A percentile compares a stretch with the other conserved stretches of the same genome.
Evolutionary conservation across 2,888 invertebrate species (phyloP).

Genomic region (Cinara cedri): DNA sequence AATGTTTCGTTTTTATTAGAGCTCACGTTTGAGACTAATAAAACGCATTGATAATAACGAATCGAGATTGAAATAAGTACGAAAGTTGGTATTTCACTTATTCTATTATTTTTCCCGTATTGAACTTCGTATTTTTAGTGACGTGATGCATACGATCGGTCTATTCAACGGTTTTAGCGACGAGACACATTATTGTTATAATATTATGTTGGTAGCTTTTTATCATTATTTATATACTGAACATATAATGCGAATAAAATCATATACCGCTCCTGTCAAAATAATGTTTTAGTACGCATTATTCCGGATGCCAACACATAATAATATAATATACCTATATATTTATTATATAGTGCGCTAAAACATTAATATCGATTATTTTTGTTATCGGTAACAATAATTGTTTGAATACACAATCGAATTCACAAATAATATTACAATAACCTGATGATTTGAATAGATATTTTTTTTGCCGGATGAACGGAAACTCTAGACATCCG

Average conservation of each 20-base stretch:
- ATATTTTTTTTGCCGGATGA: no score
- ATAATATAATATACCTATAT: no score
- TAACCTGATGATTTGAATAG: no score
- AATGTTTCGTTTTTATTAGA: no score
- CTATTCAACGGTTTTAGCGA: background rate
- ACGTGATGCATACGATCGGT: background rate
- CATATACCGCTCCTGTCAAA: background rate
- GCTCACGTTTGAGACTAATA: no score
- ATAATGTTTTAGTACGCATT: background rate
- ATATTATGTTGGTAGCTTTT: background rate
- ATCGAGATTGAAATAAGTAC: no score
- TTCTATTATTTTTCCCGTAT: background rate
- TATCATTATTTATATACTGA: background rate
- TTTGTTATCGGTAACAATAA: background rate
- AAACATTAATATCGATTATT: constrained; percentile 30
- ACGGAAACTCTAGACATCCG: no score
- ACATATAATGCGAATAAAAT: background rate
- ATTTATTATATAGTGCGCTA: no score
- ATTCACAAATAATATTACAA: background rate
- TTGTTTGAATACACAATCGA: background rate
- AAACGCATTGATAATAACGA: no score
- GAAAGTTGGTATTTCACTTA: no score
- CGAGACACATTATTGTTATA: no score
- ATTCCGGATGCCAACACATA: background rate
- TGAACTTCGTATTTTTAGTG: background rate